Evolutionary conservation across 2,888 invertebrate species (phyloP).

Genomic region (Proisotoma minuta): DNA sequence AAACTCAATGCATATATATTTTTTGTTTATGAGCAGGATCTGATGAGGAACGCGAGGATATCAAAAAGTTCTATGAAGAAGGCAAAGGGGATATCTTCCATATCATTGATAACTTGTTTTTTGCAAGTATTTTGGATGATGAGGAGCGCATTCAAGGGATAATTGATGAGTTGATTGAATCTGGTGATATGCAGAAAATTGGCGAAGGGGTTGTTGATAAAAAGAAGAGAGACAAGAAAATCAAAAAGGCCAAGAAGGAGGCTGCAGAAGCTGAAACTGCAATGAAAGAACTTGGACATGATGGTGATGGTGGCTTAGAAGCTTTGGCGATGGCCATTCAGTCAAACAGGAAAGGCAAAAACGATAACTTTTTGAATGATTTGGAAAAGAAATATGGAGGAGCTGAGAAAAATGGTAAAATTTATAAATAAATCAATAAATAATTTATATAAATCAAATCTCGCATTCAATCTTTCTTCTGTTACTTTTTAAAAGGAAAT

Average conservation of each 20-base stretch:
- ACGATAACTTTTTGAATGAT: slow-evolving; percentile 34
- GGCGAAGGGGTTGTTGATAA: slow-evolving; percentile 23
- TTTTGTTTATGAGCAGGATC: slow-evolving; percentile 31
- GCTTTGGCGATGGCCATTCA: slow-evolving; percentile 35
- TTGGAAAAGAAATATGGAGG: slow-evolving; percentile 41
- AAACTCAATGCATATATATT: not conserved
- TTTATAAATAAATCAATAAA: no score
- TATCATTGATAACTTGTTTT: slow-evolving; percentile 42
- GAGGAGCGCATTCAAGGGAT: slow-evolving; percentile 35
- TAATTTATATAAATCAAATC: no score
- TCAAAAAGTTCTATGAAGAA: slow-evolving; percentile 39
- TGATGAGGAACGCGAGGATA: slow-evolving; percentile 41
- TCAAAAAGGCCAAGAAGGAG: slow-evolving; percentile 39
- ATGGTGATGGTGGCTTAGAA: slow-evolving; percentile 27
- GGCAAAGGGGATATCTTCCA: slow-evolving; percentile 40
- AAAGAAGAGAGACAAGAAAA: slow-evolving; percentile 23
- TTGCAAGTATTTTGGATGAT: slow-evolving; percentile 39
- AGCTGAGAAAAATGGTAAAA: slow-evolving; percentile 9
- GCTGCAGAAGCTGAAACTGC: slow-evolving; percentile 42
- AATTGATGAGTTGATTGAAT: slow-evolving; percentile 34
- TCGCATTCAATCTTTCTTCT: no score
- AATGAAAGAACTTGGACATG: slow-evolving; percentile 28
- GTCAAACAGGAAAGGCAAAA: slow-evolving; percentile 11
- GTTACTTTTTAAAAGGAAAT: no score
- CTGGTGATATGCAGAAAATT: slow-evolving; percentile 24